A percentile compares a stretch with the other conserved stretches of the same genome.
phyloP scores from a whole-genome alignment of 2,797 vertebrate genomes.

The Rhinophrynus dorsalis region DNA sequence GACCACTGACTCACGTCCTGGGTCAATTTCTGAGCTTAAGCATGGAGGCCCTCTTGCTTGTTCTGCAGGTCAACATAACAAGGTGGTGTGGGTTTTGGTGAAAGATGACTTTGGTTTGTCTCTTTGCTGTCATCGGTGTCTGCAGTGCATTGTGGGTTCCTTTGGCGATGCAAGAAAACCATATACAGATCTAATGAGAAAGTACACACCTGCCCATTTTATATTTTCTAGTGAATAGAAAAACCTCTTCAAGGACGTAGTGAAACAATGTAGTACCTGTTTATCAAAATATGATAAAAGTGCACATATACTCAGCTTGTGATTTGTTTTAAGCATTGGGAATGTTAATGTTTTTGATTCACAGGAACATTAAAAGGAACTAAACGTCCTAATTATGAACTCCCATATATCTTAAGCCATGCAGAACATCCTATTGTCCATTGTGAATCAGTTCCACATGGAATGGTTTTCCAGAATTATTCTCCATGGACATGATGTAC shows the following conservation, averaged over 20 bases:
- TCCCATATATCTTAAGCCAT: no score
- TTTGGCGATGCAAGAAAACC: background rate
- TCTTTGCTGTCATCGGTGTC: background rate
- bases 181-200: background rate
- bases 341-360: no score
- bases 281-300: background rate
- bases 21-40: constrained; percentile 57
- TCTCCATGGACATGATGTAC: no score
- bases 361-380: no score
- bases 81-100: constrained; percentile 54
- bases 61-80: constrained; percentile 57
- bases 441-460: no score
- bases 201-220: background rate
- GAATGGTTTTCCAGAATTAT: no score
- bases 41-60: constrained; percentile 59
- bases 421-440: no score
- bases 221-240: constrained; percentile 21
- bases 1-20: constrained; percentile 61
- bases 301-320: background rate
- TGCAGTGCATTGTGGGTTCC: background rate
- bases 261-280: background rate
- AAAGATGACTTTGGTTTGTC: constrained; percentile 52
- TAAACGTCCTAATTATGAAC: no score
- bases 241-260: background rate
- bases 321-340: background rate